Evolutionary conservation across 2,113 vertebrate species (phyloP).

Genomic region (Apodemus sylvaticus): DNA sequence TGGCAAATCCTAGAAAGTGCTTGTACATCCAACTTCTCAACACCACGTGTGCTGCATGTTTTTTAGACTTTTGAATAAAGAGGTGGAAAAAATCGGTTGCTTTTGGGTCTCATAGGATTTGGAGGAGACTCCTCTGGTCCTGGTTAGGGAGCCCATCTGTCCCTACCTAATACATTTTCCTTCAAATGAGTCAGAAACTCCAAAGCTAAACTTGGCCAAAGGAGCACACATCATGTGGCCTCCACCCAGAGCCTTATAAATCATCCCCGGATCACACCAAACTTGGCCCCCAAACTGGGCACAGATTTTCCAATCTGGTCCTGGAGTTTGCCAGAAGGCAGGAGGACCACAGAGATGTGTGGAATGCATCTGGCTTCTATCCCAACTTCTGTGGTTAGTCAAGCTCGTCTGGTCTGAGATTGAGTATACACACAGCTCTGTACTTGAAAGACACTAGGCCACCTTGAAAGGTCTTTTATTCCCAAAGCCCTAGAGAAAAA

Average conservation of each 20-base stretch:
- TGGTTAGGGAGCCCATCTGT: constrained; percentile 70
- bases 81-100: constrained; percentile 34
- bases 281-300: constrained; percentile 68
- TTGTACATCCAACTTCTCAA: not conserved
- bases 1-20: constrained; percentile 59
- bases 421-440: constrained; percentile 48
- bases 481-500: not conserved
- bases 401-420: constrained; percentile 59
- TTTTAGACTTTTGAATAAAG: constrained; percentile 45
- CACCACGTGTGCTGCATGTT: constrained; percentile 18
- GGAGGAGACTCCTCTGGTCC: constrained; percentile 48
- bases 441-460: constrained; percentile 15
- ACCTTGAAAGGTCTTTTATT: constrained; percentile 63
- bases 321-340: constrained; percentile 74
- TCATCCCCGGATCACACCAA: constrained; percentile 67
- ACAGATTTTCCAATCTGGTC: constrained; percentile 73
- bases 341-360: constrained; percentile 72
- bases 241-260: constrained; percentile 68
- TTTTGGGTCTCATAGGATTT: constrained; percentile 48
- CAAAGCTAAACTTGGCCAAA: constrained; percentile 72
- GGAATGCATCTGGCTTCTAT: constrained; percentile 67
- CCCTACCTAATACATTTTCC: constrained; percentile 60
- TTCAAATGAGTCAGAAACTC: constrained; percentile 71
- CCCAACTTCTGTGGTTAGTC: constrained; percentile 72
- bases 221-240: constrained; percentile 59